Conservation (phyloP, 37 sponge, comb jelly and placozoan genomes). For the Halichondria panicea region DNA sequence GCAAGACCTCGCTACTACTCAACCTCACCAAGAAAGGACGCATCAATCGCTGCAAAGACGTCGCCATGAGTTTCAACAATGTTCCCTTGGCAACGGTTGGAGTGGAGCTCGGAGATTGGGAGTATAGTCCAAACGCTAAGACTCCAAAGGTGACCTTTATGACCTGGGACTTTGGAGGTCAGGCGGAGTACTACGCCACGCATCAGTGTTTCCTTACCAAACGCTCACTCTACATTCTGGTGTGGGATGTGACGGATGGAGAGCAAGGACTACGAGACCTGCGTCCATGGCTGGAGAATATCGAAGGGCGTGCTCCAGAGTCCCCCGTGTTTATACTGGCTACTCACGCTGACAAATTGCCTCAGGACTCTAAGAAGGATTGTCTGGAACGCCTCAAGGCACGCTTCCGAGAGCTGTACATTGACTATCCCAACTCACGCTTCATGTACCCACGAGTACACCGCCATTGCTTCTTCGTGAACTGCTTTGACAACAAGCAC, state of each 20-base stretch:
- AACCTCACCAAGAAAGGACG: conserved; percentile 61
- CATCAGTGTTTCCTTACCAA: conserved; percentile 89
- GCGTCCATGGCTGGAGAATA: conserved; percentile 84
- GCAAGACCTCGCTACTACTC: conserved; percentile 81
- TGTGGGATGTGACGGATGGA: conserved; percentile 77
- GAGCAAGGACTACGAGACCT: conserved; percentile 61
- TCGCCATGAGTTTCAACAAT: conserved; percentile 28
- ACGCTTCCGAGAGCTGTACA: conserved; percentile 46
- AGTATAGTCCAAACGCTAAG: conserved; percentile 33
- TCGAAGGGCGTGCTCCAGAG: conserved; percentile 69
- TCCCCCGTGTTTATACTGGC: conserved; percentile 79
- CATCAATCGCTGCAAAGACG: conserved; percentile 47
- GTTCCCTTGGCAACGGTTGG: conserved; percentile 70
- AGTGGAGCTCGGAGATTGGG: conserved; percentile 80
- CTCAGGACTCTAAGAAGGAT: conserved; percentile 1
- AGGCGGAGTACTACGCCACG: conserved; percentile 90
- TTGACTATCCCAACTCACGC: conserved; percentile 2
- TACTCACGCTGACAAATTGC: conserved; percentile 70
- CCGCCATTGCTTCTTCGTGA: conserved; percentile 31
- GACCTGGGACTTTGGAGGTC: conserved; percentile 96
- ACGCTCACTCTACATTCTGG: conserved; percentile 72
- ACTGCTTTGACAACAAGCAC: conserved; percentile 21
- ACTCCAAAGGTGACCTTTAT: conserved; percentile 70
- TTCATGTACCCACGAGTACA: conserved; percentile 27
- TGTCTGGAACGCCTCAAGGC: conserved; percentile 4